phyloP scores from a whole-genome alignment of 2,113 vertebrate species.

The Oreochromis spilurus region DNA sequence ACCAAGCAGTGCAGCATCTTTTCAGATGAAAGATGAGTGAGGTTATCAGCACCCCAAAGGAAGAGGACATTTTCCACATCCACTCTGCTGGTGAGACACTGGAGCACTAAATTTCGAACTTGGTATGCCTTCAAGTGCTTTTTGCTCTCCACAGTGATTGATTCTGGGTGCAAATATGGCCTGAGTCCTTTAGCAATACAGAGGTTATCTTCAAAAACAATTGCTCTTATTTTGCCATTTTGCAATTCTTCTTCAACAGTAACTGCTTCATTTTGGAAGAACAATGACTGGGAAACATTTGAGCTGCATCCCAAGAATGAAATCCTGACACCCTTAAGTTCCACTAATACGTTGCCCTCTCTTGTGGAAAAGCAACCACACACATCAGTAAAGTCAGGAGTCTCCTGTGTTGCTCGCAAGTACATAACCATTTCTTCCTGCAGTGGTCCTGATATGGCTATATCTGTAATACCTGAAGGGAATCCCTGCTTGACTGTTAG shows the following conservation, averaged over 20 bases:
- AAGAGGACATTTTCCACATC: slow-evolving; percentile 74
- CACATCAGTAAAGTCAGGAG: slow-evolving; percentile 72
- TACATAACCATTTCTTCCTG: slow-evolving; percentile 82
- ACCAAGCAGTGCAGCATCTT: slow-evolving; percentile 65
- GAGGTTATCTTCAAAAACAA: slow-evolving; percentile 80
- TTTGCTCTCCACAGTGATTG: slow-evolving; percentile 57
- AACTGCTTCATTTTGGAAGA: slow-evolving; percentile 77
- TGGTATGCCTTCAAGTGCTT: slow-evolving; percentile 18
- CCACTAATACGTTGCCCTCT: slow-evolving; percentile 73
- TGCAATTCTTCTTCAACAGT: not conserved
- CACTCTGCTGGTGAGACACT: slow-evolving; percentile 22
- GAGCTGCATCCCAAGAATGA: slow-evolving; percentile 60
- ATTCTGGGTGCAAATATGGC: slow-evolving; percentile 69
- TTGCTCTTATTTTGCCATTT: slow-evolving; percentile 59
- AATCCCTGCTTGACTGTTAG: slow-evolving; percentile 62
- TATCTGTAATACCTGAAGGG: slow-evolving; percentile 77
- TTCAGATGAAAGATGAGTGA: slow-evolving; percentile 63
- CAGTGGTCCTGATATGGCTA: slow-evolving; percentile 69
- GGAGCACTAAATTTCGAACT: slow-evolving; percentile 18
- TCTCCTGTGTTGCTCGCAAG: slow-evolving; percentile 68
- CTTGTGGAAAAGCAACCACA: slow-evolving; percentile 81
- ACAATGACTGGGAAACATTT: slow-evolving; percentile 62
- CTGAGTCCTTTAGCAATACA: slow-evolving; percentile 72
- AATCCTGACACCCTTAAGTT: slow-evolving; percentile 74
- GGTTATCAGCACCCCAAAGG: slow-evolving; percentile 76